Conservation (phyloP, 2,888 invertebrate genomes). For the Ommatoiulus sabulosus region DNA sequence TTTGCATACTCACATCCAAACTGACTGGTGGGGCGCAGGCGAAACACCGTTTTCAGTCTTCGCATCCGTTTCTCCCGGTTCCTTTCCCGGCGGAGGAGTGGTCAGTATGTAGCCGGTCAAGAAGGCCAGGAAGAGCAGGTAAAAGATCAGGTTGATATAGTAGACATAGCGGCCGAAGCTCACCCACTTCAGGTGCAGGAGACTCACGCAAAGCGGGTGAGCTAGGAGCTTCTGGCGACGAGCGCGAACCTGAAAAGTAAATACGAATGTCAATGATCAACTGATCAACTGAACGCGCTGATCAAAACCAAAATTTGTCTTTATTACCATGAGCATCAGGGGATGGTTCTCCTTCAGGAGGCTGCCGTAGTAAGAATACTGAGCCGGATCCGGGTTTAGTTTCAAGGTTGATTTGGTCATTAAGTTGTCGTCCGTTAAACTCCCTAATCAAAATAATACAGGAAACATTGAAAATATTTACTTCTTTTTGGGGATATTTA, state of each 20-base stretch:
- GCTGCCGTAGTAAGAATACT: neutral
- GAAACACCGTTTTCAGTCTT: neutral
- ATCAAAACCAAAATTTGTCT: no score
- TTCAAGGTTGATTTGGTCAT: slow-evolving; percentile 60
- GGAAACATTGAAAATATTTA: neutral
- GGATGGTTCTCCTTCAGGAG: slow-evolving; percentile 64
- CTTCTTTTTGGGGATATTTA: no score
- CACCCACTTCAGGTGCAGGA: slow-evolving; percentile 70
- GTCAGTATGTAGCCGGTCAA: slow-evolving; percentile 68
- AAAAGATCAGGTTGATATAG: slow-evolving; percentile 69
- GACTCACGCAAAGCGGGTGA: slow-evolving; percentile 69
- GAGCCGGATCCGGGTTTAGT: neutral
- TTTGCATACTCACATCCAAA: neutral
- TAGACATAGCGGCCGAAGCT: slow-evolving; percentile 69
- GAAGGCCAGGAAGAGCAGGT: slow-evolving; percentile 68
- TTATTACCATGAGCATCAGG: slow-evolving; percentile 64
- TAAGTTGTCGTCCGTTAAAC: neutral
- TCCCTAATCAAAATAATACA: neutral
- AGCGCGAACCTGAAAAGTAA: slow-evolving; percentile 64
- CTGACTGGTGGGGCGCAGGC: neutral
- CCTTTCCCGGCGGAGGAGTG: slow-evolving; percentile 60
- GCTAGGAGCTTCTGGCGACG: slow-evolving; percentile 68
- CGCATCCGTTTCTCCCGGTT: no score
- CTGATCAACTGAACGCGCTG: no score
- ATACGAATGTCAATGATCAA: no score